These are phyloP conservation scores for Tachysurus vachellii DNA, from an alignment of 2,113 vertebrate genomes.

Conservation along the genomic window DNA sequence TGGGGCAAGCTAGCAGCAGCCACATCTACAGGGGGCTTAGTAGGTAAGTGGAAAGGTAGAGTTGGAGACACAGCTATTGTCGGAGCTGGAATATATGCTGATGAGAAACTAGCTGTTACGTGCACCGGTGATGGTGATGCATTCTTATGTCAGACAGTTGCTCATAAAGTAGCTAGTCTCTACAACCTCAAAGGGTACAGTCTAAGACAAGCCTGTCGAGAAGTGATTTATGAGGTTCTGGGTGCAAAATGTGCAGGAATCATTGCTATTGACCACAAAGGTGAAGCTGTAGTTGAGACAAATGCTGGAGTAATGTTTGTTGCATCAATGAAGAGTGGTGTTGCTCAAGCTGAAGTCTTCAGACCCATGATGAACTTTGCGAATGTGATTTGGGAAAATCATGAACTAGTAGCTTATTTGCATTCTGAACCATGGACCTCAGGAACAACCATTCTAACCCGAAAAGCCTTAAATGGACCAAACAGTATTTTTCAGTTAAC, in stretches of 20 bases:
- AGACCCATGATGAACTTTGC: slow-evolving; percentile 61
- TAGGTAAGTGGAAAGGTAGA: slow-evolving; percentile 74
- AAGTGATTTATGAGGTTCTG: slow-evolving; percentile 70
- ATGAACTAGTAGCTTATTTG: slow-evolving; percentile 72
- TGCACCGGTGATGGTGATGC: slow-evolving; percentile 79
- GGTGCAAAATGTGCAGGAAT: slow-evolving; percentile 70
- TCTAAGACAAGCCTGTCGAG: slow-evolving; percentile 69
- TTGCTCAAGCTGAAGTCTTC: slow-evolving; percentile 67
- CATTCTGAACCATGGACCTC: slow-evolving; percentile 72
- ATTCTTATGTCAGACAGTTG: slow-evolving; percentile 74
- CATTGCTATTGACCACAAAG: slow-evolving; percentile 69
- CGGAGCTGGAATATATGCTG: slow-evolving; percentile 76
- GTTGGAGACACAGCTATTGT: slow-evolving; percentile 78
- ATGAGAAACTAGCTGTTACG: slow-evolving; percentile 70
- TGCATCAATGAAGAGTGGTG: slow-evolving; percentile 64
- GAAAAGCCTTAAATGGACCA: slow-evolving; percentile 64
- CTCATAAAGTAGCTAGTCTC: slow-evolving; percentile 75
- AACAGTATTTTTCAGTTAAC: slow-evolving; percentile 72
- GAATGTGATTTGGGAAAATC: slow-evolving; percentile 74
- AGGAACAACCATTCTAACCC: slow-evolving; percentile 70
- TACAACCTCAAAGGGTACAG: slow-evolving; percentile 71
- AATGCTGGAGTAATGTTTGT: slow-evolving; percentile 75
- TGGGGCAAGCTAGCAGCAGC: slow-evolving; percentile 69
- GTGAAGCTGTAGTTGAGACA: slow-evolving; percentile 70
- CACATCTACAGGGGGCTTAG: slow-evolving; percentile 74